Base-by-base conservation (phyloP, 2,888 invertebrate species). In the Syritta pipiens region DNA sequence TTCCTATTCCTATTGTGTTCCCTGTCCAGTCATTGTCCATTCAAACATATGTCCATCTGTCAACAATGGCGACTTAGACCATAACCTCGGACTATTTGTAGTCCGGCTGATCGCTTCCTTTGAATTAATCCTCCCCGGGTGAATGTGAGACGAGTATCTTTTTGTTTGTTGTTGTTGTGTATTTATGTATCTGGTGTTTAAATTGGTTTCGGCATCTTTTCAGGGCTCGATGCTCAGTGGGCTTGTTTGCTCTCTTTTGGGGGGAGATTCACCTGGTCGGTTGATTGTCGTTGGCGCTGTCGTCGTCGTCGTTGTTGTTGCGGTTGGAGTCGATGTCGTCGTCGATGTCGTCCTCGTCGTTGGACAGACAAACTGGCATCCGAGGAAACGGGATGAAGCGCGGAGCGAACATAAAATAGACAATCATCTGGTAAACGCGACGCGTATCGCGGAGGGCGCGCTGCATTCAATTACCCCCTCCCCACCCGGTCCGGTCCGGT, bases 31-130 rank as follows among this genome's bases (percentile, higher is more conserved):
- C 71, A 48, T 71, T 71, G 71, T 60, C 65, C 65, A 77, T 77
- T 71, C 59, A 65, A 71, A 77, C 65, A 71, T 71, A 53, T 71
- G 77, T 71, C 71, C 59, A 77, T 71, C 71, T 77, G 77, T 77
- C 77, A 77, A 65, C 77, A 71, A 71, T 71, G 59, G 71, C 46
- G 60, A 65, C 51, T 32, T 71, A 46, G 65, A 65, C 63, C 48
- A 76, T 71, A 77, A 65, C 63, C 65, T 65, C 37, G 14, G 28
- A 40, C 49, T 55, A 59, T 57, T 53, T 59, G 69, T 69, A 40
- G n/a, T 48, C 42, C 51, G 20, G 57, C 49, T 63, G 48, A 71
- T 71, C 65, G 77, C 59, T 60, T 55, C 65, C 65, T 77, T 71
- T 71, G 65, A 71, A 60, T 77, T 65, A 71, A 59, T 77, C 59